Conservation (phyloP, 2,797 vertebrate genomes). For the Centroberyx gerrardi region DNA sequence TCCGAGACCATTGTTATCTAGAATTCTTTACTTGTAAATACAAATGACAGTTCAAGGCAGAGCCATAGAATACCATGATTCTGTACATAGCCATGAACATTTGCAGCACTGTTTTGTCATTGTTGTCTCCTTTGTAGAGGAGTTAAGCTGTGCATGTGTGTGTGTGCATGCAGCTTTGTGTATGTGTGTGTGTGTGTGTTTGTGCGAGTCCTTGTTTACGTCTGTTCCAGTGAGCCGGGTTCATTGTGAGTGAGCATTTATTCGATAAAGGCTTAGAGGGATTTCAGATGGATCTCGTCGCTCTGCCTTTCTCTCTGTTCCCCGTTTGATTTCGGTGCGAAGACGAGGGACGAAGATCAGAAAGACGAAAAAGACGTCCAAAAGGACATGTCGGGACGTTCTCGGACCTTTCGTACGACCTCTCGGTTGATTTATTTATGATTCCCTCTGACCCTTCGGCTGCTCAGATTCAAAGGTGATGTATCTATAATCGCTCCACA, state of each 20-base stretch:
- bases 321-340: conserved; percentile 56
- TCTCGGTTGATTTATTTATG: conserved; percentile 44
- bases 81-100: too few relatives aligned
- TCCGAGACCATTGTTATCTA: background rate
- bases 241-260: conserved; percentile 64
- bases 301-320: conserved; percentile 47
- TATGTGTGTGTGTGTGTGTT: conserved; percentile 12
- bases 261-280: conserved; percentile 75
- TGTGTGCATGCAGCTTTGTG: background rate
- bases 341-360: conserved; percentile 54
- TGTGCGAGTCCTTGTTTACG: conserved; percentile 60
- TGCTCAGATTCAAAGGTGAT: conserved; percentile 48
- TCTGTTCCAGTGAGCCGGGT: conserved; percentile 56
- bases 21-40: background rate
- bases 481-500: conserved; percentile 40
- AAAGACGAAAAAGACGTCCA: conserved; percentile 16
- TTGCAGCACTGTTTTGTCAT: background rate
- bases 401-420: conserved; percentile 42
- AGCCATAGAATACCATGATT: background rate
- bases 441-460: conserved; percentile 30
- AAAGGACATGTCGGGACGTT: conserved; percentile 11
- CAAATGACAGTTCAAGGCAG: background rate
- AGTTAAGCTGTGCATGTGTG: conserved; percentile 3
- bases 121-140: conserved; percentile 2
- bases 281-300: conserved; percentile 70